These are phyloP conservation scores for Suillia variegata DNA, from an alignment of 2,888 invertebrate genomes.

Conservation along the genomic window DNA sequence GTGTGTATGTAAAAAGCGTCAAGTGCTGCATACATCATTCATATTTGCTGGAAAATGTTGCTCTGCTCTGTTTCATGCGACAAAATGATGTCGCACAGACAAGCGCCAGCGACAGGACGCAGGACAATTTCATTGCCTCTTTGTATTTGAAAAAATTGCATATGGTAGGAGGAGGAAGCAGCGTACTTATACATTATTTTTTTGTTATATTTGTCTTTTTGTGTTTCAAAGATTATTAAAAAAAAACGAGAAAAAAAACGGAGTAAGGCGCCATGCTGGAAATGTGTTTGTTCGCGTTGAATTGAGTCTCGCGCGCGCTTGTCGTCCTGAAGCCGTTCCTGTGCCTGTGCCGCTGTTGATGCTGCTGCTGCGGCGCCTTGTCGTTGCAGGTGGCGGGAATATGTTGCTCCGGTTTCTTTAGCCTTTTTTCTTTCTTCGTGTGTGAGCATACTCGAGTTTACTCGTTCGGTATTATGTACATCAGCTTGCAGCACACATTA, in stretches of 20 bases:
- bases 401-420: background rate
- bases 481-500: conserved; percentile 15
- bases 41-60: background rate
- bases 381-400: background rate
- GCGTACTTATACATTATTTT: too few species aligned
- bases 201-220: too few species aligned
- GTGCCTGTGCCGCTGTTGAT: background rate
- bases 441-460: background rate
- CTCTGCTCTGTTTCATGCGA: too few species aligned
- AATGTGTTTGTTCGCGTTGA: background rate
- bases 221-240: background rate
- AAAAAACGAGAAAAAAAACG: too few species aligned
- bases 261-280: conserved; percentile 10
- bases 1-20: background rate
- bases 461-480: background rate
- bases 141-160: background rate
- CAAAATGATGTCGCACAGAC: background rate
- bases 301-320: conserved; percentile 11
- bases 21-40: background rate
- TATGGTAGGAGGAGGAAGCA: too few species aligned
- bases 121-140: background rate
- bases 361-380: background rate
- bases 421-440: background rate
- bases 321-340: conserved; percentile 14
- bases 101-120: background rate